Percentiles rank a stretch among this genome's conserved stretches.
Conservation (phyloP, 2,888 invertebrate species). For the Philaethria dido region DNA sequence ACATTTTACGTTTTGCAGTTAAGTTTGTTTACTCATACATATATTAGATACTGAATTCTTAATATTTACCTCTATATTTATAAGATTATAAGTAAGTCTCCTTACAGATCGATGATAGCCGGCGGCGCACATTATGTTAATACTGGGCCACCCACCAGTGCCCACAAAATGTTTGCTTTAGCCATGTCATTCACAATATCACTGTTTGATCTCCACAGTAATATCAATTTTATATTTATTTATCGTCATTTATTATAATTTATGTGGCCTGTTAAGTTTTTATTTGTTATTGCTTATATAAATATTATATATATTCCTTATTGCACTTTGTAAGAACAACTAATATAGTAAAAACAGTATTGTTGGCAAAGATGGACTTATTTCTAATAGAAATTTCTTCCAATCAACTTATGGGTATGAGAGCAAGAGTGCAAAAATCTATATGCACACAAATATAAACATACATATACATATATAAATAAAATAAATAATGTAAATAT, state of each 20-base stretch:
- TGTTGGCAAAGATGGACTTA: too few species aligned
- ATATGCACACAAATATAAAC: too few species aligned
- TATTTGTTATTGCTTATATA: not conserved
- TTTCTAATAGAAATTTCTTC: too few species aligned
- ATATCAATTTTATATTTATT: constrained; percentile 14
- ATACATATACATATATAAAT: too few species aligned
- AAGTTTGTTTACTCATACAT: not conserved
- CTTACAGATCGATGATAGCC: constrained; percentile 32
- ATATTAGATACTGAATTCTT: not conserved
- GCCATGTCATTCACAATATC: constrained; percentile 26
- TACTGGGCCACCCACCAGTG: constrained; percentile 25
- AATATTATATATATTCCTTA: too few species aligned
- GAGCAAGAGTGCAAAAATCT: too few species aligned
- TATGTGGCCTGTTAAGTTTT: not conserved
- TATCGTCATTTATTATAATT: constrained; percentile 5
- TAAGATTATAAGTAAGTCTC: too few species aligned
- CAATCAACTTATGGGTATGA: too few species aligned
- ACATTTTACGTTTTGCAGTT: too few species aligned
- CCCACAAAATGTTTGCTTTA: constrained; percentile 22
- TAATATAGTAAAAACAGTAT: too few species aligned
- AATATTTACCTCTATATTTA: not conserved
- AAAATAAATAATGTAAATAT: too few species aligned
- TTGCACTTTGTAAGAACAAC: too few species aligned
- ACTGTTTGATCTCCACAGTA: constrained; percentile 26
- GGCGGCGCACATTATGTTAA: constrained; percentile 39